A percentile compares a stretch with the other conserved stretches of the same genome.
Evolutionary conservation across 2,113 vertebrate genomes (phyloP).

Genomic region (Regulus satrapa): DNA sequence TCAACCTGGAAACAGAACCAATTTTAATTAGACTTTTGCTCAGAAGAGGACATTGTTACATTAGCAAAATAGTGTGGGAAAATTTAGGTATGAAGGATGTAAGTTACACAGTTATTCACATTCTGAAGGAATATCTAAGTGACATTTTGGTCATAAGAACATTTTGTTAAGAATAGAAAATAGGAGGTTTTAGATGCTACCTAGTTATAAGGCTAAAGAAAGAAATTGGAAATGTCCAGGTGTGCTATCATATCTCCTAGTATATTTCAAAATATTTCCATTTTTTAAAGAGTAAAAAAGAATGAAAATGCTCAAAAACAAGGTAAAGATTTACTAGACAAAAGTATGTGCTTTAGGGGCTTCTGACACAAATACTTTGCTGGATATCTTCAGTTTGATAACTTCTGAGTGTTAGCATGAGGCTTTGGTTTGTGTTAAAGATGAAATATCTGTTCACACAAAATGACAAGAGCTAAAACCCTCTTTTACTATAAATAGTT

Average conservation of each 20-base stretch:
- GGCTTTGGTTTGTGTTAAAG: not conserved
- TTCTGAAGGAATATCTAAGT: not conserved
- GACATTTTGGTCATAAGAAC: not conserved
- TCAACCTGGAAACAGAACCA: not conserved
- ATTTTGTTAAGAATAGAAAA: not conserved
- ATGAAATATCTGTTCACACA: not conserved
- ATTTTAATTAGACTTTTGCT: not conserved
- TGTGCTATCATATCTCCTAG: not conserved
- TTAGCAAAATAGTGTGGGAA: not conserved
- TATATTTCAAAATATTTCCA: not conserved
- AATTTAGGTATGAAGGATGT: not conserved
- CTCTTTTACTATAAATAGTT: not conserved
- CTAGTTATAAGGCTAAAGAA: not conserved
- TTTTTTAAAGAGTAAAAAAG: not conserved
- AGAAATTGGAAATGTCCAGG: not conserved
- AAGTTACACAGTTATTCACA: not conserved
- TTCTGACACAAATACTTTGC: not conserved
- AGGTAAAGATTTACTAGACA: not conserved
- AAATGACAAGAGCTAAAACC: not conserved
- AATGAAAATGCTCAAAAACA: not conserved
- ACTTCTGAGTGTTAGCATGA: not conserved
- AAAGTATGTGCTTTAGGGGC: not conserved
- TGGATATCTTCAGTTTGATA: slow-evolving; percentile 12
- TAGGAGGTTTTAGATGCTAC: not conserved
- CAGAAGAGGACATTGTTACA: not conserved